Conservation (phyloP, 2,888 invertebrate genomes). For the Epiblema foenella region DNA sequence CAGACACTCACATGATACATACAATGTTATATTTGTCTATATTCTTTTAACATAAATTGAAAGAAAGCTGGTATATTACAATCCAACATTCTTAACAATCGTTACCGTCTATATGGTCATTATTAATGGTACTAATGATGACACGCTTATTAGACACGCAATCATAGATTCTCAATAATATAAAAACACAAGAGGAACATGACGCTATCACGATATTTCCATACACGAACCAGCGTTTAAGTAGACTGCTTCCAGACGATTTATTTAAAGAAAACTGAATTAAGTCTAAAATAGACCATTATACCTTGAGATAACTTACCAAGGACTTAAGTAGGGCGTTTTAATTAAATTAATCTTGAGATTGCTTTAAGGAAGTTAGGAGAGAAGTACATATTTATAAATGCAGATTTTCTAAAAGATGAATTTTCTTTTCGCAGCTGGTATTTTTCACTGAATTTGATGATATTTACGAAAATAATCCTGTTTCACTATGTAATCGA, state of each 20-base stretch:
- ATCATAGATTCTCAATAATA: conserved; percentile 15
- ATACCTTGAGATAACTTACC: conserved; percentile 22
- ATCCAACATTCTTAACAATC: conserved; percentile 1
- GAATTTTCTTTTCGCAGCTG: no score
- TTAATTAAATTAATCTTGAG: conserved; percentile 39
- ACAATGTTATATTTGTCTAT: not conserved
- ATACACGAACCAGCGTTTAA: conserved; percentile 5
- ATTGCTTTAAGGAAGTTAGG: conserved; percentile 32
- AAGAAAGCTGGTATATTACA: conserved; percentile 14
- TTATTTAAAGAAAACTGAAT: conserved; percentile 27
- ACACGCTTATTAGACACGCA: conserved; percentile 36
- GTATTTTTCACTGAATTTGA: no score
- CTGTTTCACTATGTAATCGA: no score
- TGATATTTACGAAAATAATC: no score
- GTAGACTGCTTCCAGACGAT: not conserved
- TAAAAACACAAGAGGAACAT: not conserved
- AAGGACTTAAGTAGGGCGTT: conserved; percentile 25
- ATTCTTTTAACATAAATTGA: not conserved
- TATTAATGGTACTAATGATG: conserved; percentile 4
- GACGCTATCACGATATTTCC: conserved; percentile 19
- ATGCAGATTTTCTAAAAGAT: conserved; percentile 22
- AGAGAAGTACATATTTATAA: conserved; percentile 37
- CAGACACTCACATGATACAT: no score
- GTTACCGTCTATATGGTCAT: conserved; percentile 17
- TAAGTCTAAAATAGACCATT: conserved; percentile 3